A percentile compares a stretch with the other conserved stretches of the same genome.
Conservation (phyloP, 2,888 invertebrate species). For the Lamellibrachia columna region DNA sequence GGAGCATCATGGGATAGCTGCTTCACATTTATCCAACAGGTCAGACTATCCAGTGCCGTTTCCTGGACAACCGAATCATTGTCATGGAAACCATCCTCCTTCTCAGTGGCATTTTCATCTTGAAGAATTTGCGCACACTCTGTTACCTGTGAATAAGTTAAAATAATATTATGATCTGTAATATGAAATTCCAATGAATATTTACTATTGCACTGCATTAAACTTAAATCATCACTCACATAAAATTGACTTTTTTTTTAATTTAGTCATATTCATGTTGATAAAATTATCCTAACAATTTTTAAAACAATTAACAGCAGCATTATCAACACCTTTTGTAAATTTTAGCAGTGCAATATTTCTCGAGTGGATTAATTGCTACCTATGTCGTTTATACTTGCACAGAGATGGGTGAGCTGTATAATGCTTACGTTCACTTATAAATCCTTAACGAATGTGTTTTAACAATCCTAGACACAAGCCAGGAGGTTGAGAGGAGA, state of each 20-base stretch:
- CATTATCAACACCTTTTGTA: neutral
- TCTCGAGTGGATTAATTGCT: too few relatives aligned
- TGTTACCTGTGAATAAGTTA: slow-evolving; percentile 48
- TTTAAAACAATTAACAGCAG: neutral
- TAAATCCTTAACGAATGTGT: too few relatives aligned
- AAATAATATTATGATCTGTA: neutral
- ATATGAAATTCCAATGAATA: neutral
- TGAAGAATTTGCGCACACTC: slow-evolving; percentile 54
- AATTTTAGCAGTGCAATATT: too few relatives aligned
- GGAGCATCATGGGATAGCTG: slow-evolving; percentile 44
- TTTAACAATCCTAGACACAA: too few relatives aligned
- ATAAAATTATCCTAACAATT: neutral
- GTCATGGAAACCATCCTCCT: slow-evolving; percentile 28
- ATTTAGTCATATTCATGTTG: neutral
- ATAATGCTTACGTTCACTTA: too few relatives aligned
- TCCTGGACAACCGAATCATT: neutral
- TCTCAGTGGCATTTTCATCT: slow-evolving; percentile 46
- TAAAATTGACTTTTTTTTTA: too few relatives aligned
- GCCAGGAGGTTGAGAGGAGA: too few relatives aligned
- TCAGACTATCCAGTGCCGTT: slow-evolving; percentile 43
- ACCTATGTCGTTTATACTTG: too few relatives aligned
- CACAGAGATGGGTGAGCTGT: too few relatives aligned
- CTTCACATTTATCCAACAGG: slow-evolving; percentile 53
- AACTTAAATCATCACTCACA: neutral
- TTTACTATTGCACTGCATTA: neutral